phyloP scores from a whole-genome alignment of 2,888 invertebrate genomes.

The Aelia acuminata region DNA sequence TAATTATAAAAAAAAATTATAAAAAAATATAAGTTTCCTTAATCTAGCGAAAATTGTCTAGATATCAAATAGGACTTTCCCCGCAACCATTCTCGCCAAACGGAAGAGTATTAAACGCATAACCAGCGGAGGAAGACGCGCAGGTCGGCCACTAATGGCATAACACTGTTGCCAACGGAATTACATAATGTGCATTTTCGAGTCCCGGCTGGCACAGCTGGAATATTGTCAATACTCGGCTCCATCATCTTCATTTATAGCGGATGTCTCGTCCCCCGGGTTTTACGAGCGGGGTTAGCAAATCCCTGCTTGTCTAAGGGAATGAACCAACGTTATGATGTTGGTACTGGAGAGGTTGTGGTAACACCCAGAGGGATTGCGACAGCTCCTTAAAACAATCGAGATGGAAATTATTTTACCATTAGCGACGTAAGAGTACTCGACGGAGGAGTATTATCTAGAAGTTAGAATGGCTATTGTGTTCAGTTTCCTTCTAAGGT shows the following conservation, averaged over 20 bases:
- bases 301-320: not conserved
- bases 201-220: not conserved
- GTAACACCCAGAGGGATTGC: not conserved
- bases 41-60: not conserved
- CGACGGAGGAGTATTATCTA: not conserved
- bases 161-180: not conserved
- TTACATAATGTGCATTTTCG: not conserved
- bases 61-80: not conserved
- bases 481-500: no score
- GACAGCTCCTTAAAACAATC: not conserved
- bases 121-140: constrained; percentile 10
- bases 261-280: not conserved
- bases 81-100: not conserved
- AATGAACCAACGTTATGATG: not conserved
- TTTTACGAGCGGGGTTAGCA: not conserved
- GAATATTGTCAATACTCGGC: not conserved
- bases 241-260: constrained; percentile 2
- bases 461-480: no score
- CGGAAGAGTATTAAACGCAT: constrained; percentile 9
- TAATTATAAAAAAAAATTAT: not conserved
- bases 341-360: not conserved
- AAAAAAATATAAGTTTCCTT: not conserved
- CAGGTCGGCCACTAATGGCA: not conserved
- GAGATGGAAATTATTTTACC: not conserved
- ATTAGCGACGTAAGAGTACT: not conserved